Evolutionary conservation across 2,888 invertebrate species (phyloP).

Genomic region (Dynastes maya): DNA sequence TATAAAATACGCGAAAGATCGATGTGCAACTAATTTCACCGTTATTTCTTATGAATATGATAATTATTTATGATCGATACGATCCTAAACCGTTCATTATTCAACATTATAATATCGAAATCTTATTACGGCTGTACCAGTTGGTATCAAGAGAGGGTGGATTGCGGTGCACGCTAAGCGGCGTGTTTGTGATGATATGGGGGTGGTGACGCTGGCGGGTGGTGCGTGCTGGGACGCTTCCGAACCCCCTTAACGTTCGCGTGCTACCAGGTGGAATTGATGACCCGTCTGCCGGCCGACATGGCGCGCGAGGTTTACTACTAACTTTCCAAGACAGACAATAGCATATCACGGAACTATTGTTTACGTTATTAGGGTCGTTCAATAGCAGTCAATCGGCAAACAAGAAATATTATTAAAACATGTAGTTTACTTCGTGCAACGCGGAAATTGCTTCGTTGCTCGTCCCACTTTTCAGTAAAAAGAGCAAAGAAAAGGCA

Average conservation of each 20-base stretch:
- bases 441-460: conserved; percentile 14
- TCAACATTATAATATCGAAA: conserved; percentile 58
- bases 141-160: conserved; percentile 56
- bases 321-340: conserved; percentile 59
- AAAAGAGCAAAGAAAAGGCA: background rate
- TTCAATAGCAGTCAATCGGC: conserved; percentile 49
- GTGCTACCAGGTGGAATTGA: conserved; percentile 59
- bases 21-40: conserved; percentile 5
- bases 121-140: conserved; percentile 60
- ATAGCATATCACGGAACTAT: conserved; percentile 56
- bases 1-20: background rate
- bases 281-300: conserved; percentile 57
- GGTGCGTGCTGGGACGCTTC: conserved; percentile 36
- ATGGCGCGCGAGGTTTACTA: conserved; percentile 54
- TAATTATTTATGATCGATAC: conserved; percentile 45
- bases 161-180: conserved; percentile 56
- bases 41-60: conserved; percentile 36
- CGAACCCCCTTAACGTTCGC: conserved; percentile 56
- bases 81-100: conserved; percentile 51
- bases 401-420: conserved; percentile 47
- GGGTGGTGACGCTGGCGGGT: conserved; percentile 55
- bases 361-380: conserved; percentile 50
- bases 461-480: background rate
- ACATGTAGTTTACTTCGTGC: conserved; percentile 18
- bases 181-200: conserved; percentile 54